A percentile compares a stretch with the other conserved stretches of the same genome.
These are phyloP conservation scores for Bilobella aurantiaca DNA, from an alignment of 1,140 invertebrate species.

Conservation along the genomic window DNA sequence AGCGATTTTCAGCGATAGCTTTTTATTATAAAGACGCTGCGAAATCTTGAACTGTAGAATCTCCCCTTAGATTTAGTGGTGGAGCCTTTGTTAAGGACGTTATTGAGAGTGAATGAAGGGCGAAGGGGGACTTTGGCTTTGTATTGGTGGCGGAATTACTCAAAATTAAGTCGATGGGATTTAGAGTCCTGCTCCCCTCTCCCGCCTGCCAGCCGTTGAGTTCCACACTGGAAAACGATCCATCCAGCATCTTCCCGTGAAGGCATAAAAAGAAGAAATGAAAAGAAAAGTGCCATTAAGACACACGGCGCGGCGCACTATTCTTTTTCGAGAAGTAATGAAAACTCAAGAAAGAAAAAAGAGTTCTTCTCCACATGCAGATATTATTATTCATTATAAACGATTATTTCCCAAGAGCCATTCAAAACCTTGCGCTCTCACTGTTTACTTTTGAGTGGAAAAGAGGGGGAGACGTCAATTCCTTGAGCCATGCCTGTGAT, in stretches of 20 bases:
- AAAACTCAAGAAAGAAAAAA: neutral
- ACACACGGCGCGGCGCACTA: no score
- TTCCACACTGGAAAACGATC: neutral
- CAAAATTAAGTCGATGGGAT: neutral
- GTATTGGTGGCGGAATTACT: neutral
- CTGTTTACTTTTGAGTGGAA: conserved; percentile 26
- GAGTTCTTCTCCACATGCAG: neutral
- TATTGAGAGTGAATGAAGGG: no score
- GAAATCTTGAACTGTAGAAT: no score
- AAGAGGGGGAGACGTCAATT: conserved; percentile 27
- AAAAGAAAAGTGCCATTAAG: neutral
- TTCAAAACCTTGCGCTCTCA: neutral
- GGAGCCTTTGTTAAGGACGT: no score
- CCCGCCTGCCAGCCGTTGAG: neutral
- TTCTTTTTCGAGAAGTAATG: neutral
- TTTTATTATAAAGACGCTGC: no score
- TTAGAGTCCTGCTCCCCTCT: neutral
- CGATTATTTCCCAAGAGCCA: neutral
- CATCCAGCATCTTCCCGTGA: neutral
- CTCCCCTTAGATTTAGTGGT: no score
- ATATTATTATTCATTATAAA: neutral
- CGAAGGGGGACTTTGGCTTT: no score
- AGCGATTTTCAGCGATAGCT: no score
- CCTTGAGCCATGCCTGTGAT: no score
- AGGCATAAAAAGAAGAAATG: neutral